A percentile compares a stretch with the other conserved stretches of the same genome.
phyloP scores from a whole-genome alignment of 2,888 invertebrate species.

The Cataglyphis livida region DNA sequence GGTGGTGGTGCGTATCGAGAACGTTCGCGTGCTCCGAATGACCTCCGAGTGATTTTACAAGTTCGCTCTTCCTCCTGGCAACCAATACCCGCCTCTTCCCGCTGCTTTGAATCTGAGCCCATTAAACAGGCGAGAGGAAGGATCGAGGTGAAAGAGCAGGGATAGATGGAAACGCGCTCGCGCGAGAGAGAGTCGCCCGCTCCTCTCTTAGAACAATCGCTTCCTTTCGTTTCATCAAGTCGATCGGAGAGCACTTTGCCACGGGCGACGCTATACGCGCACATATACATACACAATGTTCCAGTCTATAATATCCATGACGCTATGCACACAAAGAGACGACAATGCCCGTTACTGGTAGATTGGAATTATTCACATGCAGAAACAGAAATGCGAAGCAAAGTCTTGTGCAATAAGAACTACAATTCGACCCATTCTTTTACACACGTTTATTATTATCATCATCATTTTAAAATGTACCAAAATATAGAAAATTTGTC shows the following conservation, averaged over 20 bases:
- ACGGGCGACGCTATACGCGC: constrained; percentile 65
- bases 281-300: constrained; percentile 31
- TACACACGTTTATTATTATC: background rate
- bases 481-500: background rate
- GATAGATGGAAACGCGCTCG: constrained; percentile 46
- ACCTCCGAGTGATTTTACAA: constrained; percentile 59
- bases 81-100: constrained; percentile 56
- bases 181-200: constrained; percentile 64
- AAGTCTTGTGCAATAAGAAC: constrained; percentile 6
- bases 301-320: constrained; percentile 65
- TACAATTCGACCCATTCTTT: background rate
- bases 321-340: constrained; percentile 55
- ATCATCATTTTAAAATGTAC: background rate
- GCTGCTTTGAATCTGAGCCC: constrained; percentile 53
- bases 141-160: constrained; percentile 42
- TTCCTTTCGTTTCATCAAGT: constrained; percentile 70
- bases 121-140: constrained; percentile 37
- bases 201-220: constrained; percentile 74
- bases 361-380: constrained; percentile 3
- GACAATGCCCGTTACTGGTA: constrained; percentile 13
- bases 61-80: constrained; percentile 58
- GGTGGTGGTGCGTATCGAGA: constrained; percentile 53
- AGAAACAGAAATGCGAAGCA: constrained; percentile 5
- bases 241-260: constrained; percentile 59
- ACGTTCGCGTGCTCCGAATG: constrained; percentile 57